phyloP scores from a whole-genome alignment of 2,888 invertebrate species.

The Pimpla rufipes region DNA sequence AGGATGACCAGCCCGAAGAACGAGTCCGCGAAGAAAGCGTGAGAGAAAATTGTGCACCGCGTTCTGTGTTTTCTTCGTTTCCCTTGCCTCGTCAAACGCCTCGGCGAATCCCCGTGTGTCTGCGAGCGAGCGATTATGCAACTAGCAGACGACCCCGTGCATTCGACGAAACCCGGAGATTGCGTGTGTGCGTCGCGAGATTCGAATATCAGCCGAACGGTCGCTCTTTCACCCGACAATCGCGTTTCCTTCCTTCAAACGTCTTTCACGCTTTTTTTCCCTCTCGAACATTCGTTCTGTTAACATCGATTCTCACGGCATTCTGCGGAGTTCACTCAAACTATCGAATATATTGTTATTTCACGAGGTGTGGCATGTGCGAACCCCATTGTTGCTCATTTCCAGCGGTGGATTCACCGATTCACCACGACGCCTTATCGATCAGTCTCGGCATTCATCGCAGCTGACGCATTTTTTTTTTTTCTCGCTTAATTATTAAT shows the following conservation, averaged over 20 bases:
- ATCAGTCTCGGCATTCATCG: slow-evolving; percentile 6
- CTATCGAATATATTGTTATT: too few relatives aligned
- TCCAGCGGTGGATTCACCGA: too few relatives aligned
- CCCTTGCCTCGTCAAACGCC: background rate
- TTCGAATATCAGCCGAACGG: background rate
- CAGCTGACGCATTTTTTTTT: background rate
- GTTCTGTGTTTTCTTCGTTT: background rate
- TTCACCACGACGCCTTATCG: too few relatives aligned
- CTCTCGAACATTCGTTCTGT: too few relatives aligned
- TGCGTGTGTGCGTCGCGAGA: background rate
- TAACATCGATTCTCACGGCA: too few relatives aligned
- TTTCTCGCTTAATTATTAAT: slow-evolving; percentile 11
- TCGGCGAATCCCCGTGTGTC: background rate
- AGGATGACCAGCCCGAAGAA: slow-evolving; percentile 45
- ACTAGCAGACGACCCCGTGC: slow-evolving; percentile 23
- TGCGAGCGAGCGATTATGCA: slow-evolving; percentile 32
- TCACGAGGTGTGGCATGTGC: too few relatives aligned
- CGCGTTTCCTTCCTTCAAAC: background rate
- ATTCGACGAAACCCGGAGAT: background rate
- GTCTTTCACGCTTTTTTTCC: background rate
- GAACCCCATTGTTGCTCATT: too few relatives aligned
- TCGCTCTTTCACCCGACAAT: background rate
- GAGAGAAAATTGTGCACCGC: slow-evolving; percentile 33
- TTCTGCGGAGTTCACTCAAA: too few relatives aligned
- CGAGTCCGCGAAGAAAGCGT: slow-evolving; percentile 42